Evolutionary conservation across 2,797 vertebrate genomes (phyloP).

Genomic region (Chloroceryle inda): DNA sequence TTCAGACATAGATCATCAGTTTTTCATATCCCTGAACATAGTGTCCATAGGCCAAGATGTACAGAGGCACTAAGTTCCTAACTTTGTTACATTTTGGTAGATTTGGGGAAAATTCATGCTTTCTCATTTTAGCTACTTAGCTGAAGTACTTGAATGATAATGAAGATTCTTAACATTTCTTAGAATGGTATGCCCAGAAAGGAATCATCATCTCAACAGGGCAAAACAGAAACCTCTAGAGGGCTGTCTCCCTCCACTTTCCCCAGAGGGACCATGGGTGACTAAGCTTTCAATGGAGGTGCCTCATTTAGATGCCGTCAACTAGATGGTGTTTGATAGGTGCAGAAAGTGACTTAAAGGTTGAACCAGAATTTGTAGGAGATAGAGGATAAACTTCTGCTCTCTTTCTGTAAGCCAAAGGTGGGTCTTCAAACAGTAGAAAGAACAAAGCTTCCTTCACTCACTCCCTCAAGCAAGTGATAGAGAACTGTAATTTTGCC

Average conservation of each 20-base stretch:
- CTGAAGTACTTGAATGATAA: neutral
- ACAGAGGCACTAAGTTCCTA: neutral
- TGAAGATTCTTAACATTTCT: neutral
- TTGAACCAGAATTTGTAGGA: neutral
- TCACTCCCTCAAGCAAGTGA: neutral
- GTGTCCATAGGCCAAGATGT: neutral
- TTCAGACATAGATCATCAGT: neutral
- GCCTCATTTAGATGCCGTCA: neutral
- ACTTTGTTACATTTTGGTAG: neutral
- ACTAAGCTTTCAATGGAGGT: neutral
- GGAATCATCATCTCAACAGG: neutral
- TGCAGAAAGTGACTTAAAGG: neutral
- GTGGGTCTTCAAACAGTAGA: neutral
- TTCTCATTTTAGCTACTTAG: neutral
- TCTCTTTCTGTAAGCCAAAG: neutral
- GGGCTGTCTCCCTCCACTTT: slow-evolving; percentile 37
- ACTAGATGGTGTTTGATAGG: neutral
- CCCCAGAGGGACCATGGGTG: neutral
- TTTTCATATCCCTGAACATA: neutral
- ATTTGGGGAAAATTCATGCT: neutral
- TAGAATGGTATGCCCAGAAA: neutral
- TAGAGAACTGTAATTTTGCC: neutral
- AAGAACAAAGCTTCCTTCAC: neutral
- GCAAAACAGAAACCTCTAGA: slow-evolving; percentile 40
- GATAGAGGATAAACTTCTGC: neutral